phyloP scores from a whole-genome alignment of 2,888 invertebrate species.

The Cephus sareptanus region DNA sequence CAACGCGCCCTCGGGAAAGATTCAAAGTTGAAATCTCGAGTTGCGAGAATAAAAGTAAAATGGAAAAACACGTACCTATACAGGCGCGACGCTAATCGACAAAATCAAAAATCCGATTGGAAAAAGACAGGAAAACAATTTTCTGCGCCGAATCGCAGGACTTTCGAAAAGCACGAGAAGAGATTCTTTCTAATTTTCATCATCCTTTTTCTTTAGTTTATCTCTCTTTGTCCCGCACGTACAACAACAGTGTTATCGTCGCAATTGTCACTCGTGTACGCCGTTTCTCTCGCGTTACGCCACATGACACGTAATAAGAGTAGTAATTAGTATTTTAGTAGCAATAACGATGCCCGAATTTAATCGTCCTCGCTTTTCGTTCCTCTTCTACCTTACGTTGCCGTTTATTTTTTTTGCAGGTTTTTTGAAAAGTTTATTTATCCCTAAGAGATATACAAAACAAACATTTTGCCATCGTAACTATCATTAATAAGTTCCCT shows the following conservation, averaged over 20 bases:
- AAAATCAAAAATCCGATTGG: not conserved
- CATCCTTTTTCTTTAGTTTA: not conserved
- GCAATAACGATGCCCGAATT: not conserved
- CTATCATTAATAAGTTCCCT: conserved; percentile 64
- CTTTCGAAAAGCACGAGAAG: not conserved
- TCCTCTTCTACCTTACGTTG: conserved; percentile 3
- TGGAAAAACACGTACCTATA: not conserved
- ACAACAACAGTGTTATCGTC: not conserved
- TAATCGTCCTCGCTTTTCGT: not conserved
- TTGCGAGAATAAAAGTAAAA: not conserved
- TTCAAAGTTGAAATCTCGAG: not conserved
- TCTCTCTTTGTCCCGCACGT: not conserved
- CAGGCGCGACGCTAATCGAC: not conserved
- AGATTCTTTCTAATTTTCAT: not conserved
- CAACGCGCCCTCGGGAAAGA: not conserved
- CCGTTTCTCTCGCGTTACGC: not conserved
- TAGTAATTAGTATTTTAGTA: not conserved
- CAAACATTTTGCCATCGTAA: conserved; percentile 70
- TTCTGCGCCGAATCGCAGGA: not conserved
- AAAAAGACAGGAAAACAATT: not conserved
- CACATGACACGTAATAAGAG: not conserved
- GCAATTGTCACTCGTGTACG: not conserved
- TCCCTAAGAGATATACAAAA: conserved; percentile 74
- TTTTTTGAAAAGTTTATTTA: conserved; percentile 72
- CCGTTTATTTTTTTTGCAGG: conserved; percentile 22